These are phyloP conservation scores for Lamellibrachia satsuma DNA, from an alignment of 2,888 invertebrate genomes.

Conservation along the genomic window DNA sequence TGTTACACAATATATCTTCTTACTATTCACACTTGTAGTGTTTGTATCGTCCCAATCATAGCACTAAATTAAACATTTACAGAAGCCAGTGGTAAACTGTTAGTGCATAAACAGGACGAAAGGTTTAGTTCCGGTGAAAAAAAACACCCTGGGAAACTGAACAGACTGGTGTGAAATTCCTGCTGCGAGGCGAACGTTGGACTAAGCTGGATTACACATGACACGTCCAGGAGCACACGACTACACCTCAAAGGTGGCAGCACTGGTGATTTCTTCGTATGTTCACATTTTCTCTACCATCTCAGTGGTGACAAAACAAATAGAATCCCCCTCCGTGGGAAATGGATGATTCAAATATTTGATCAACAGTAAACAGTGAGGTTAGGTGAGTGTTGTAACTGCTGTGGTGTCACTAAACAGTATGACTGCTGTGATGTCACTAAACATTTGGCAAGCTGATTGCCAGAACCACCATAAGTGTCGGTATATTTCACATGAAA, in stretches of 20 bases:
- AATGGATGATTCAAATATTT: not conserved
- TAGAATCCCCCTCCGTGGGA: not conserved
- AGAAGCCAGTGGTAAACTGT: too few species aligned
- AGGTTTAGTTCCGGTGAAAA: not conserved
- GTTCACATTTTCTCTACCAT: not conserved
- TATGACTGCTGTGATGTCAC: not conserved
- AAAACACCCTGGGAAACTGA: not conserved
- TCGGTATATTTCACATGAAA: not conserved
- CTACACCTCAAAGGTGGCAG: not conserved
- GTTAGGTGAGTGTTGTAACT: not conserved
- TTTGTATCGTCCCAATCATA: too few species aligned
- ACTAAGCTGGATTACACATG: not conserved
- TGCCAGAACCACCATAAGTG: not conserved
- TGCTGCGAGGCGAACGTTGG: not conserved
- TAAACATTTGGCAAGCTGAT: not conserved
- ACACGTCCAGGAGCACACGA: not conserved
- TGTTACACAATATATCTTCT: too few species aligned
- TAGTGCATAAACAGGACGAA: not conserved
- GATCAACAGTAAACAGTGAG: not conserved
- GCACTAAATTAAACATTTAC: too few species aligned
- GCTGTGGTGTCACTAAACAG: not conserved
- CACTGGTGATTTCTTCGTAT: not conserved
- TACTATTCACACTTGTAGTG: too few species aligned
- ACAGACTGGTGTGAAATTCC: conserved; percentile 5
- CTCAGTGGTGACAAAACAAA: not conserved